Evolutionary conservation across 37 sponge, comb jelly and placozoan genomes (phyloP).

Genomic region (Mnemiopsis leidyi): DNA sequence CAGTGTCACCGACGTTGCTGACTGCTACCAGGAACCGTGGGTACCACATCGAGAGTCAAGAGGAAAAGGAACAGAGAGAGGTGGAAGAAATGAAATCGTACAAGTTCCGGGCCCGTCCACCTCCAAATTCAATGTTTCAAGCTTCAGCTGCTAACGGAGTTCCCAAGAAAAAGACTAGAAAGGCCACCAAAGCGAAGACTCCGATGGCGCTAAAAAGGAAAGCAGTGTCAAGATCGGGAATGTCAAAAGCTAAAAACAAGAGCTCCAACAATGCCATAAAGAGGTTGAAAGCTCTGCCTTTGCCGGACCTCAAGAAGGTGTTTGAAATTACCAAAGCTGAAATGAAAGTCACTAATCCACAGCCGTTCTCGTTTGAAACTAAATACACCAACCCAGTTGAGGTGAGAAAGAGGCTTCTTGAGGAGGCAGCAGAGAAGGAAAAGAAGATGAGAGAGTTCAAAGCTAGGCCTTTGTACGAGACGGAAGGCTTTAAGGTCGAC

Average conservation of each 20-base stretch:
- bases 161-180: background rate
- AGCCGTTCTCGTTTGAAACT: constrained; percentile 31
- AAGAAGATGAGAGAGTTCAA: constrained; percentile 61
- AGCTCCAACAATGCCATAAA: background rate
- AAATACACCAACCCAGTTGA: constrained; percentile 7
- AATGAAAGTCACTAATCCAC: background rate
- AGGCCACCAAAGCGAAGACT: constrained; percentile 22
- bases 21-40: background rate
- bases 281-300: constrained; percentile 18
- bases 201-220: constrained; percentile 54
- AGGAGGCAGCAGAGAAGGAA: constrained; percentile 21
- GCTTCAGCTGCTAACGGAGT: background rate
- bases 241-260: constrained; percentile 35
- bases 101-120: constrained; percentile 36
- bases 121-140: background rate
- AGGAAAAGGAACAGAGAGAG: constrained; percentile 16
- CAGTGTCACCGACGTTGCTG: background rate
- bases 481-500: background rate
- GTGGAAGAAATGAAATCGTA: constrained; percentile 40
- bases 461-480: constrained; percentile 44
- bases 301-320: constrained; percentile 54
- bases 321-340: constrained; percentile 14
- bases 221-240: background rate
- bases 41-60: constrained; percentile 47
- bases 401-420: background rate